A percentile compares a stretch with the other conserved stretches of the same genome.
Evolutionary conservation across 2,797 vertebrate genomes (phyloP).

Genomic region (Phataginus tricuspis): DNA sequence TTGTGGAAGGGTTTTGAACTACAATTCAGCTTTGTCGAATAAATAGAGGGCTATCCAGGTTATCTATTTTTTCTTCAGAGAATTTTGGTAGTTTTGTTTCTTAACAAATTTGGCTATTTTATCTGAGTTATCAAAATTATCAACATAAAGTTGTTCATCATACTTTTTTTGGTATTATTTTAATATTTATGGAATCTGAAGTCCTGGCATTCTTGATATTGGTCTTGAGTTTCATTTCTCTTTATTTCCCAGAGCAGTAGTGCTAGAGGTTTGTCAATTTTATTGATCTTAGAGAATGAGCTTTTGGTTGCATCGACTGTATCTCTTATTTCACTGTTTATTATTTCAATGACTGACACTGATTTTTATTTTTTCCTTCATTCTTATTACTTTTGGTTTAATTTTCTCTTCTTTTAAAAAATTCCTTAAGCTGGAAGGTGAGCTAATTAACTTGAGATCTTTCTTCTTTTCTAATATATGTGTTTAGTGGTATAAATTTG

Average conservation of each 20-base stretch:
- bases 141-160: background rate
- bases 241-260: background rate
- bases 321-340: background rate
- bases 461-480: background rate
- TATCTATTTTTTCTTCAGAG: background rate
- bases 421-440: background rate
- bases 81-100: background rate
- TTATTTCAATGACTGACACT: background rate
- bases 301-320: background rate
- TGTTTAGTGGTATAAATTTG: background rate
- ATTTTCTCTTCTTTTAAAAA: background rate
- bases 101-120: background rate
- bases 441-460: background rate
- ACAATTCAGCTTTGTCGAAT: background rate
- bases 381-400: background rate
- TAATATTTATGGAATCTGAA: background rate
- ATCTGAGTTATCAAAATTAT: background rate
- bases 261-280: background rate
- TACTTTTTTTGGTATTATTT: background rate
- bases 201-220: background rate
- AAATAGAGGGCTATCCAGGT: background rate
- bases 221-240: background rate
- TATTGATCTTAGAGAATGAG: background rate
- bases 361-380: background rate
- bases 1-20: background rate